Base-by-base conservation (phyloP, 2,888 invertebrate species). In the Gisinianus flammeolus region DNA sequence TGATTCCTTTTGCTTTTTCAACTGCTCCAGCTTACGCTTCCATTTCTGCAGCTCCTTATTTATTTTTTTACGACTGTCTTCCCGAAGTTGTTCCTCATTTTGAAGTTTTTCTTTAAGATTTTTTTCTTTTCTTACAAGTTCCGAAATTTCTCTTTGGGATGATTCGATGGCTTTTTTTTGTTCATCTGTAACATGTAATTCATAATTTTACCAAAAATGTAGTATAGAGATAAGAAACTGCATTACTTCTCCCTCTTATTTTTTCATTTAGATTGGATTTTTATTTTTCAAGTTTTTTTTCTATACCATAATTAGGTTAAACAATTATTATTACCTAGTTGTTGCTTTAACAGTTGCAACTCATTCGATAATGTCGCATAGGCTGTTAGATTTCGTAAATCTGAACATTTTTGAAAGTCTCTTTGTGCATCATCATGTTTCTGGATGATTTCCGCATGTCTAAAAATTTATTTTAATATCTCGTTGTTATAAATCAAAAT, bases 41-140 rank as follows among this genome's bases (percentile, higher is more conserved):
- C 92, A 89, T 83, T 97, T 93, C 78, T 92, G 91, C 79, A 96
- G 90, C 86, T 95, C 94, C 19, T 87, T 88, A 86, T 93, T 92
- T 26, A 95, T 87, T 77, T 93, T 92, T 81, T 89, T 89, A 0
- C 86, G 86, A 78, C 87, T 86, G 35, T 87, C 86, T 3, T 82
- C 85, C 54, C 87, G 86, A 56, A 87, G 81, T 58, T 81, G 81
- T 31, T 85, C 85, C 26, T 81, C 68, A 30, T 87, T 87, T 77
- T 89, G 86, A 0, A 0, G 88, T 88, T 85, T 91, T 89, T 87
- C 87, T 83, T 91, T 90, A n/a, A 87, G 87, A 70, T 88, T 88
- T 72, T 89, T 89, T 70, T 91, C 90, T 62, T 88, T 87, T 16
- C 88, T 91, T 89, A 12, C 0, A 90, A 85, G n/a, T 92, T 93